Evolutionary conservation across 2,797 vertebrate species (phyloP), one percentile per base, ranked within the genome.

Genomic region (Mastacembelus armatus): DNA sequence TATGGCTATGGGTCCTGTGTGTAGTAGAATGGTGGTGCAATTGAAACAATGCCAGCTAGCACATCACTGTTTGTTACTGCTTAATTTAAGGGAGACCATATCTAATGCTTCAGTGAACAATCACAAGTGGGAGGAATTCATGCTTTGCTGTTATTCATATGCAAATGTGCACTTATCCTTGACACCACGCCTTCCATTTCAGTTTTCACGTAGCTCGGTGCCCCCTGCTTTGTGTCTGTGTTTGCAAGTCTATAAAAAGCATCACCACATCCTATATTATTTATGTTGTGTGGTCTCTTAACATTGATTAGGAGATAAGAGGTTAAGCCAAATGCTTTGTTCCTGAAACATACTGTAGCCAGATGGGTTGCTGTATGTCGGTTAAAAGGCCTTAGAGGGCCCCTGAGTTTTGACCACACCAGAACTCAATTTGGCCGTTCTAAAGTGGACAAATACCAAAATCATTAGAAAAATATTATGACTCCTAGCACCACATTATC

Each of bases 271-370:
- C 72, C 66, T 61, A 45, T 61, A 74, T 80, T 71, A 84, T 77
- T 84, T 85, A 87, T 82, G 81, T 71, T 44, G 77, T 90, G 78
- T 86, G 81, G 76, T 54, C 81, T 77, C 83, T 83, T 79, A 79
- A 80, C 70, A 55, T 70, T 83, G 70, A 81, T 88, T 59, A 85
- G 48, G 77, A 65, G 82, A 86, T 73, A 67, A 85, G 77, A 85
- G 81, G 26, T 36, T 47, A 66, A 82, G 78, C 70, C 71, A 75
- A 80, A 73, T 18, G 51, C 71, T 85, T 82, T 84, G 77, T 84
- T 84, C 48, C 58, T 29, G 59, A 32, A 54, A 39, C 33, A 15
- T 2, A 54, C 33, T 26, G 78, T 36, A 10, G 30, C 59, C 57
- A 56, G 67, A 74, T 43, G 69, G 48, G 60, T 71, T 16, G 43